phyloP scores from a whole-genome alignment of 1,140 invertebrate species.

The Pseudomyrmex dendroicus region DNA sequence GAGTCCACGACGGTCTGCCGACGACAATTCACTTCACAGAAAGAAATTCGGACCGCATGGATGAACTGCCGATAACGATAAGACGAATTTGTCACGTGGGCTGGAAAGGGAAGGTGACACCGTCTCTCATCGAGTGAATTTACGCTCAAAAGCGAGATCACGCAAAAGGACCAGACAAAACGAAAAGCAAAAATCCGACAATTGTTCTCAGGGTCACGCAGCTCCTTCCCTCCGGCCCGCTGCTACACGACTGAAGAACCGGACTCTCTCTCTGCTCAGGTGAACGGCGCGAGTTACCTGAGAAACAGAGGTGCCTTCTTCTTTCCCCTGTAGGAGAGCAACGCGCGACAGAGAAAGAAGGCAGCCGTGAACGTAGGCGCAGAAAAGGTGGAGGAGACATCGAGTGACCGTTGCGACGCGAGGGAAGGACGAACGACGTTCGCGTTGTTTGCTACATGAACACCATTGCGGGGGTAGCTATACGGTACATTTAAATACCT shows the following conservation, averaged over 20 bases:
- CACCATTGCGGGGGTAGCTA: slow-evolving; percentile 19
- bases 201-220: slow-evolving; percentile 81
- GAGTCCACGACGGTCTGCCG: slow-evolving; percentile 7
- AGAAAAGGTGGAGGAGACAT: slow-evolving; percentile 66
- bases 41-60: slow-evolving; percentile 25
- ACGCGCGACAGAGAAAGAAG: slow-evolving; percentile 17
- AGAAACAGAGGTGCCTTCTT: slow-evolving; percentile 58
- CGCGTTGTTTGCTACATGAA: slow-evolving; percentile 58
- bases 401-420: slow-evolving; percentile 35
- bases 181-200: slow-evolving; percentile 8
- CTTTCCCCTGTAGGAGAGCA: neutral
- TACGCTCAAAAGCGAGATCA: slow-evolving; percentile 1
- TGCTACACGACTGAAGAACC: slow-evolving; percentile 81
- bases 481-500: slow-evolving; percentile 55
- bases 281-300: slow-evolving; percentile 80
- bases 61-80: slow-evolving; percentile 6
- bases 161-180: neutral
- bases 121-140: slow-evolving; percentile 7
- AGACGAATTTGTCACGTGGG: neutral
- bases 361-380: slow-evolving; percentile 68
- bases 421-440: slow-evolving; percentile 58
- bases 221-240: slow-evolving; percentile 84
- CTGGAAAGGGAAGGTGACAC: neutral
- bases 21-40: slow-evolving; percentile 68
- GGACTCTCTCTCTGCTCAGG: slow-evolving; percentile 72